Evolutionary conservation across 2,888 invertebrate species (phyloP).

Genomic region (Dicranocentrus wangi): DNA sequence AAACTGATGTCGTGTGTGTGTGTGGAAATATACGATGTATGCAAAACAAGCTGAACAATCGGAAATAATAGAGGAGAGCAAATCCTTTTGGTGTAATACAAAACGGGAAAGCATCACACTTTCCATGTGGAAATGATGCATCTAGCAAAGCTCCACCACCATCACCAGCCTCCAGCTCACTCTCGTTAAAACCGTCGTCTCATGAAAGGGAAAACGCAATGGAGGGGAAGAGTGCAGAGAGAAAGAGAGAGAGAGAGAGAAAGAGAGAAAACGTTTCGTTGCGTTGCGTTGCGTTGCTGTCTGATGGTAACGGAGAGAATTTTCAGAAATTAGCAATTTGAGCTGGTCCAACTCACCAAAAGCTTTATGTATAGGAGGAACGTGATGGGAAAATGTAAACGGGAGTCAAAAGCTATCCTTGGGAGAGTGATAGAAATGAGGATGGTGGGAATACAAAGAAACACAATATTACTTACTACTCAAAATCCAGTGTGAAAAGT

Average conservation of each 20-base stretch:
- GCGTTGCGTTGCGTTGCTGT: constrained; percentile 4
- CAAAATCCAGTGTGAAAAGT: constrained; percentile 2
- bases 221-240: constrained; percentile 25
- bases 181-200: constrained; percentile 6
- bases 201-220: constrained; percentile 30
- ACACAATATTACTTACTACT: constrained; percentile 29
- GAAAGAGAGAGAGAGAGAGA: constrained; percentile 31
- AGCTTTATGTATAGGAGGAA: constrained; percentile 34
- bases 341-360: constrained; percentile 32
- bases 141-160: background rate
- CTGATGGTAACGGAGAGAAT: constrained; percentile 44
- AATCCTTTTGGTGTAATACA: background rate
- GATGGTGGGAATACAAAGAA: constrained; percentile 9
- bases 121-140: background rate
- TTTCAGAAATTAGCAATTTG: constrained; percentile 58
- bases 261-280: constrained; percentile 1
- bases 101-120: background rate
- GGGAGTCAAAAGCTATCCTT: constrained; percentile 31
- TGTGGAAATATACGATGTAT: background rate
- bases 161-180: too few species aligned
- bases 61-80: constrained; percentile 12
- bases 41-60: constrained; percentile 26
- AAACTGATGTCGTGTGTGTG: too few species aligned
- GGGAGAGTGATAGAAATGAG: constrained; percentile 35
- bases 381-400: constrained; percentile 53